A percentile compares a stretch with the other conserved stretches of the same genome.
These are phyloP conservation scores for Trachops cirrhosus DNA, from an alignment of 2,797 vertebrate species.

Conservation along the genomic window DNA sequence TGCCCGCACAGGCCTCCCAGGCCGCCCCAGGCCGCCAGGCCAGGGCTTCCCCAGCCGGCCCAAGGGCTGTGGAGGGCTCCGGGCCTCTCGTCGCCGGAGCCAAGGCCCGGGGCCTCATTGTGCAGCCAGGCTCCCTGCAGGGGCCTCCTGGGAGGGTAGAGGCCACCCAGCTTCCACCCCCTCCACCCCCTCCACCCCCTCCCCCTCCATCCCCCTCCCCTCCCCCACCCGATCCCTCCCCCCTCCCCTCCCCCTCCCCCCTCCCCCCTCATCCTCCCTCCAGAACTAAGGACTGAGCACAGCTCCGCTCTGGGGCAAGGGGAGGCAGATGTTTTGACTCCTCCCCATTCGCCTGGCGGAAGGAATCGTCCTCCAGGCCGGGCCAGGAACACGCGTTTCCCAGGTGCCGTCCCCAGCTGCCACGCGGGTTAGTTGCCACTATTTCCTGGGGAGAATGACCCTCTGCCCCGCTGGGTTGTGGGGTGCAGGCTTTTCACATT, in stretches of 20 bases:
- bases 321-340: too few relatives aligned
- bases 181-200: fast-evolving
- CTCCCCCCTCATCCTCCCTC: background rate
- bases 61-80: background rate
- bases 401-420: too few relatives aligned
- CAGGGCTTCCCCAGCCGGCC: background rate
- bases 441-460: conserved; percentile 29
- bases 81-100: background rate
- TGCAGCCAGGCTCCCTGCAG: background rate
- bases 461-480: background rate
- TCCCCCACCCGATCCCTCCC: too few relatives aligned
- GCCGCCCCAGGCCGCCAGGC: background rate
- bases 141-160: background rate
- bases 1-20: background rate
- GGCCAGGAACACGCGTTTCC: background rate
- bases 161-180: background rate
- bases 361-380: background rate
- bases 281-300: too few relatives aligned
- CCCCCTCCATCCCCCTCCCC: too few relatives aligned
- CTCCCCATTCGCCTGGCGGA: background rate
- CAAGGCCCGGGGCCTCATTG: background rate
- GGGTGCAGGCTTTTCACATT: background rate
- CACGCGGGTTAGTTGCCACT: background rate
- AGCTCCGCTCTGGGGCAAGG: too few relatives aligned
- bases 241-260: too few relatives aligned